A percentile compares a stretch with the other conserved stretches of the same genome.
phyloP scores from a whole-genome alignment of 2,797 vertebrate species.

The Borostomias antarcticus region DNA sequence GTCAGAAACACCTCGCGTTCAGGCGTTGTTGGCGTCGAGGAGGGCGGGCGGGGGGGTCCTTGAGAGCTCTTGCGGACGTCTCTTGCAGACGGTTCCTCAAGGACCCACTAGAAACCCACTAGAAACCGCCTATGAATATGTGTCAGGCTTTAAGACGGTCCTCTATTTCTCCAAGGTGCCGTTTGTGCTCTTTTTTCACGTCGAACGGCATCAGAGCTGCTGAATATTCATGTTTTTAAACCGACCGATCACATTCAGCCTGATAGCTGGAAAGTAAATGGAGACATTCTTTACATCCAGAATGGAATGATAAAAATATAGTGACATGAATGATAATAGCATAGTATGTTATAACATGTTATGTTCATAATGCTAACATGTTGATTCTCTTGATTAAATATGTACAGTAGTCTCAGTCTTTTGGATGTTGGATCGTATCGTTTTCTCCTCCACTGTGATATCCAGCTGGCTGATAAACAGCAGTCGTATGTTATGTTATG shows the following conservation, averaged over 20 bases:
- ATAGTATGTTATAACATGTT: no score
- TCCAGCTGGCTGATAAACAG: neutral
- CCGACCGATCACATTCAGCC: neutral
- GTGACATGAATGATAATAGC: no score
- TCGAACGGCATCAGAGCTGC: neutral
- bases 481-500: no score
- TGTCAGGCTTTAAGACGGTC: neutral
- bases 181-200: neutral
- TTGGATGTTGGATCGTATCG: neutral
- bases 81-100: no score
- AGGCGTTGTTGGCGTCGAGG: neutral
- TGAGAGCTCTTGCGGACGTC: no score
- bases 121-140: neutral
- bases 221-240: neutral
- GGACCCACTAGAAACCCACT: no score
- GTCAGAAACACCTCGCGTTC: neutral
- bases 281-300: no score
- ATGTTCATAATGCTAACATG: neutral
- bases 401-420: neutral
- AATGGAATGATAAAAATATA: no score
- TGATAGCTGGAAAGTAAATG: neutral
- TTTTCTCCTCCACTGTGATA: neutral
- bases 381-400: neutral
- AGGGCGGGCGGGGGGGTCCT: neutral
- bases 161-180: neutral